Conservation (phyloP, 2,888 invertebrate genomes). For the Brenthis daphne region DNA sequence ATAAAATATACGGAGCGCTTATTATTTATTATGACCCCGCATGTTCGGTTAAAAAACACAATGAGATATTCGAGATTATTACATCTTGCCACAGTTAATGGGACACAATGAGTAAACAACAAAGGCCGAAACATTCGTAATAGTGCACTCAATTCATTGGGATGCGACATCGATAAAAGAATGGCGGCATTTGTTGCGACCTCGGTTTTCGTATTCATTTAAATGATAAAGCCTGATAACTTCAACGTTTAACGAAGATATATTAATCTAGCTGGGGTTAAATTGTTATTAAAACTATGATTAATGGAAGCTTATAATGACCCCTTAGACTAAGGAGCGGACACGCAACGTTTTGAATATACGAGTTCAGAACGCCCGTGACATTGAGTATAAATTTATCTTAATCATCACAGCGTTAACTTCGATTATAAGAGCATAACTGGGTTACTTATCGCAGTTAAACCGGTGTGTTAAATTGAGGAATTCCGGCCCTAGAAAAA, state of each 20-base stretch:
- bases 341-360: slow-evolving; percentile 72
- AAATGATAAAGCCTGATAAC: slow-evolving; percentile 74
- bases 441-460: slow-evolving; percentile 46
- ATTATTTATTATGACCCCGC: slow-evolving; percentile 77
- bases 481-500: slow-evolving; percentile 40
- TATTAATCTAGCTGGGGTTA: slow-evolving; percentile 81
- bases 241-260: slow-evolving; percentile 74
- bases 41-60: slow-evolving; percentile 72
- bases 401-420: slow-evolving; percentile 62
- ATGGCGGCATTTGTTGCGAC: slow-evolving; percentile 60
- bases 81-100: slow-evolving; percentile 80
- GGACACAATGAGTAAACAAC: slow-evolving; percentile 78
- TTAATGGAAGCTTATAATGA: slow-evolving; percentile 77
- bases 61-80: slow-evolving; percentile 78
- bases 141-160: slow-evolving; percentile 71
- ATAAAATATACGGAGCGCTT: slow-evolving; percentile 59
- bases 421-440: slow-evolving; percentile 46
- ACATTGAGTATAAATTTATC: slow-evolving; percentile 73
- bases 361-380: slow-evolving; percentile 52
- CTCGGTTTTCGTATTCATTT: slow-evolving; percentile 69
- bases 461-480: slow-evolving; percentile 53
- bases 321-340: slow-evolving; percentile 75
- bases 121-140: slow-evolving; percentile 71
- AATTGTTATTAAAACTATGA: slow-evolving; percentile 82
- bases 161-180: slow-evolving; percentile 49